A percentile compares a stretch with the other conserved stretches of the same genome.
phyloP scores from a whole-genome alignment of 2,113 vertebrate genomes.

The Axis porcinus region DNA sequence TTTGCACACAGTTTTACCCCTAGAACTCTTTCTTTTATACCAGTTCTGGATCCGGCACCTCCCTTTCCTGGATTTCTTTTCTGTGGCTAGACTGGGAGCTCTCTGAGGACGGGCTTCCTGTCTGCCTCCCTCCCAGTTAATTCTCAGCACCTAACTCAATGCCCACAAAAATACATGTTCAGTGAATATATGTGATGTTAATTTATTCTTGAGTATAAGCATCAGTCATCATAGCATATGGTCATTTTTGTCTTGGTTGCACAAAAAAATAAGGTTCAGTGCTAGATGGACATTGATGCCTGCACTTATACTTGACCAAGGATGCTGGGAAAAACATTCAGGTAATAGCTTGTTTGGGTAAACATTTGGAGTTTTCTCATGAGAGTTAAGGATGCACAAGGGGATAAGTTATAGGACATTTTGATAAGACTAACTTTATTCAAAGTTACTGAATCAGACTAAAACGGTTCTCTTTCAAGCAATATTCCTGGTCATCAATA shows the following conservation, averaged over 20 bases:
- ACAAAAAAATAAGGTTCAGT: not conserved
- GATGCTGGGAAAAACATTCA: not conserved
- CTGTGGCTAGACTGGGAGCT: not conserved
- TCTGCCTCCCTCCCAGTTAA: not conserved
- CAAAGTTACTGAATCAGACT: not conserved
- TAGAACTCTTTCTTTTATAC: not conserved
- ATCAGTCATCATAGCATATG: not conserved
- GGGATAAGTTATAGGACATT: not conserved
- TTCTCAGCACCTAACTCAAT: not conserved
- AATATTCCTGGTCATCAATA: not conserved
- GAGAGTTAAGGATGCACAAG: not conserved
- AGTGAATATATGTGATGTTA: not conserved
- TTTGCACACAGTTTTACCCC: not conserved
- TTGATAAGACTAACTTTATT: not conserved
- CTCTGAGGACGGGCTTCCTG: not conserved
- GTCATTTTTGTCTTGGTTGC: not conserved
- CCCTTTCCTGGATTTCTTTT: not conserved
- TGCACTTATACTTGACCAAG: not conserved
- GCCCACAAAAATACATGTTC: not conserved
- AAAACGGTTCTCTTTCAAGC: not conserved
- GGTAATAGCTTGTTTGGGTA: not conserved
- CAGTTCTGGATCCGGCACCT: not conserved
- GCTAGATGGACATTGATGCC: not conserved
- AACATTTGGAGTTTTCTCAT: not conserved
- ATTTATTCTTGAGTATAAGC: not conserved